Percentiles rank a stretch among this genome's conserved stretches.
Evolutionary conservation across 2,797 vertebrate species (phyloP).

Genomic region (Pseudomugil gertrudae): DNA sequence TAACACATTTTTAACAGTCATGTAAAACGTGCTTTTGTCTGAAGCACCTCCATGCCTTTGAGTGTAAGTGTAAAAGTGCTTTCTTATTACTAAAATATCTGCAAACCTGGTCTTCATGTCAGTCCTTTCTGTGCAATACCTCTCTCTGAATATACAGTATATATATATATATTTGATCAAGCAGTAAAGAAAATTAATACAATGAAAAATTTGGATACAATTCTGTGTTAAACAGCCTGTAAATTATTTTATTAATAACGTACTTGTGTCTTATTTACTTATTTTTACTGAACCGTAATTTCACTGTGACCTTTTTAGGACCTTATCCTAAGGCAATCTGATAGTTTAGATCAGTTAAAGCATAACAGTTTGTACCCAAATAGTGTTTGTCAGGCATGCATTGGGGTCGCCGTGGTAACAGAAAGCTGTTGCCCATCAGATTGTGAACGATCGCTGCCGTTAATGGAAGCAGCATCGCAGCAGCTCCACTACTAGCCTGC

Average conservation of each 20-base stretch:
- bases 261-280: background rate
- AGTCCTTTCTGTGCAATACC: no score
- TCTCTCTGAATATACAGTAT: no score
- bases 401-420: constrained; percentile 51
- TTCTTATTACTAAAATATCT: background rate
- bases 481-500: constrained; percentile 37
- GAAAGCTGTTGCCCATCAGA: constrained; percentile 58
- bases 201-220: no score
- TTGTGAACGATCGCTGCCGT: constrained; percentile 57
- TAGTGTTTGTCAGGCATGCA: constrained; percentile 41
- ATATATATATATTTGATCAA: no score
- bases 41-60: no score
- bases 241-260: constrained; percentile 5
- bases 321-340: constrained; percentile 20
- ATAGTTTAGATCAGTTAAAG: constrained; percentile 18
- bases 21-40: no score
- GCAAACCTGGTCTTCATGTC: background rate
- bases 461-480: constrained; percentile 53
- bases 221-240: no score
- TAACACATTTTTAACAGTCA: no score
- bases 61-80: background rate
- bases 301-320: background rate
- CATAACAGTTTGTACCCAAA: constrained; percentile 34
- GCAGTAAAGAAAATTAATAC: no score
- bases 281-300: constrained; percentile 2